phyloP scores from a whole-genome alignment of 2,888 invertebrate species.

The Tenthredo amoena region DNA sequence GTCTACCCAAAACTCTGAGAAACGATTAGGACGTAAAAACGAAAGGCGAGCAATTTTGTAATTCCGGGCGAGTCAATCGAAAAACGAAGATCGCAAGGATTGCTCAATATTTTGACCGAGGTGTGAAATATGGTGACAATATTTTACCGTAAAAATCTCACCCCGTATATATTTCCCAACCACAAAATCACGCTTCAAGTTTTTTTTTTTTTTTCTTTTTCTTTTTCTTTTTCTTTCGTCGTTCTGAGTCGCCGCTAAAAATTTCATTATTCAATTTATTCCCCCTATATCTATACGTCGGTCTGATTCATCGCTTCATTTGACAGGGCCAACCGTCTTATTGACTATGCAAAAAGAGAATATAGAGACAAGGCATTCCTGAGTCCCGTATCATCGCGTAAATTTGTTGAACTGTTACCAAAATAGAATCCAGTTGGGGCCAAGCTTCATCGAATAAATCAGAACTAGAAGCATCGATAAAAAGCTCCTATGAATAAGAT shows the following conservation, averaged over 20 bases:
- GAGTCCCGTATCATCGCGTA: conserved; percentile 14
- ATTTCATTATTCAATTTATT: conserved; percentile 24
- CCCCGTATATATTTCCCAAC: neutral
- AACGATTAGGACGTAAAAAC: neutral
- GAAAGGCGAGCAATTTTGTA: conserved; percentile 5
- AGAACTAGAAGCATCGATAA: conserved; percentile 25
- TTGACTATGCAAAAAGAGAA: conserved; percentile 9
- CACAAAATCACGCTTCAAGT: neutral
- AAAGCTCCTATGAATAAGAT: conserved; percentile 53
- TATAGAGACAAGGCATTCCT: conserved; percentile 20
- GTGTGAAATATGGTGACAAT: neutral
- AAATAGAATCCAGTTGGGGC: neutral
- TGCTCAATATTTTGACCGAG: neutral
- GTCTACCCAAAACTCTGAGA: neutral
- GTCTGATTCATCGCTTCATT: conserved; percentile 25
- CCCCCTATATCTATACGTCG: neutral
- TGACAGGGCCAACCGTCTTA: conserved; percentile 18
- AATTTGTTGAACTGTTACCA: conserved; percentile 11
- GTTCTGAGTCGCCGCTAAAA: neutral
- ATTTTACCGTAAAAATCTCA: neutral
- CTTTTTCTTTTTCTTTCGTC: neutral
- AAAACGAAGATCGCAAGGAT: neutral
- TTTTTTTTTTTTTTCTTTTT: neutral
- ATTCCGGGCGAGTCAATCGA: neutral
- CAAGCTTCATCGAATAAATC: conserved; percentile 49